Base-by-base conservation (phyloP, 2,888 invertebrate species). In the Athalia cordata region DNA sequence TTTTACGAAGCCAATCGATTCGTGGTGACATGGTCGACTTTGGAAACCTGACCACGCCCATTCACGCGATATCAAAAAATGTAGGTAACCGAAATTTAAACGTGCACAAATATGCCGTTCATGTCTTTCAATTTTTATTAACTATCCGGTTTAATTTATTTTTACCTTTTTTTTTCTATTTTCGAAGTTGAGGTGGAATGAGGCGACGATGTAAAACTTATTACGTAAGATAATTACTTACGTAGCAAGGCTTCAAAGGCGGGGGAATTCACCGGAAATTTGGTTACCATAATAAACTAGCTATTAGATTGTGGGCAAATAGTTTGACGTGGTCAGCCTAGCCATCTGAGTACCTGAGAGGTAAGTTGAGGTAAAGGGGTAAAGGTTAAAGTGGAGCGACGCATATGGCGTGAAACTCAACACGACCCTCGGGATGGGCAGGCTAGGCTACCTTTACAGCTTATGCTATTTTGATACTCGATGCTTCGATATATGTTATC, bases 1-100 rank as follows among this genome's bases (percentile, higher is more conserved):
- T 75, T 75, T 50, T 1, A 75, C 8, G 75, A 75, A 75, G 75
- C 75, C 75, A 75, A 64, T 8, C 43, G 50, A 9, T 43, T 74
- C 29, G 29, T 6, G 49, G 49, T 50, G 15, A 49, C 11, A 62
- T 62, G 62, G n/a, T n/a, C n/a, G 59, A 50, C 62, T 75, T 64
- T 64, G 29, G 62, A 75, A 75, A 75, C 64, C 47, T 11, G 9
- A 8, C 13, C n/a, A 45, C 66, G 6, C 50, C 55, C 29, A 29
- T 29, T 29, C 29, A 29, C 29, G 29, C 0, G 29, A 29, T 29
- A 29, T 29, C 29, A 29, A 29, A 29, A 29, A 29, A 29, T 29
- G 0, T 2, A n/a, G n/a, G n/a, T n/a, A 29, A 29, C 29, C 29
- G 29, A 29, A 29, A 29, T 29, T 29, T 2, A 29, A 29, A 29